Conservation (phyloP, 2,888 invertebrate genomes). For the Drosophila mimica region DNA sequence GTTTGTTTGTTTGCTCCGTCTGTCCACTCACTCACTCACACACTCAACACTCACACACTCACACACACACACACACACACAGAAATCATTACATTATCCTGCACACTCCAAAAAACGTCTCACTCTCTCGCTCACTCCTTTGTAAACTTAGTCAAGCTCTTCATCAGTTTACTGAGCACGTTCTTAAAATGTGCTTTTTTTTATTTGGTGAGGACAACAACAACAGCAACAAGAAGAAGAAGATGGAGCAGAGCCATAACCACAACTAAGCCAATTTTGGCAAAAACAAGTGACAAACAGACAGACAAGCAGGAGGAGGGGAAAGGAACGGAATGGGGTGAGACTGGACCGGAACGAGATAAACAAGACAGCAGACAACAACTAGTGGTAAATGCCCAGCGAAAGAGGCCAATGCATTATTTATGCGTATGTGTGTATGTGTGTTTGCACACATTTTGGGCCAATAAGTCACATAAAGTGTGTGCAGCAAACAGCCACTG, state of each 20-base stretch:
- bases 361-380: conserved; percentile 51
- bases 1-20: conserved; percentile 15
- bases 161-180: conserved; percentile 73
- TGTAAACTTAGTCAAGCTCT: conserved; percentile 15
- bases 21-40: conserved; percentile 29
- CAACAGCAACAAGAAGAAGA: conserved; percentile 18
- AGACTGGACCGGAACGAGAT: conserved; percentile 49
- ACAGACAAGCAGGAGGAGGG: conserved; percentile 30
- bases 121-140: neutral
- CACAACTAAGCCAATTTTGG: conserved; percentile 73
- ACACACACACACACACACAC: conserved; percentile 7
- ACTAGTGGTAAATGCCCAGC: conserved; percentile 39
- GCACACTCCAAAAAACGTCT: conserved; percentile 40
- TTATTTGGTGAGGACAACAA: conserved; percentile 47
- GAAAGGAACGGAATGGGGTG: conserved; percentile 39
- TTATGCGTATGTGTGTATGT: conserved; percentile 36
- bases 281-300: conserved; percentile 77
- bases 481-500: conserved; percentile 47
- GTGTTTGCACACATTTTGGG: conserved; percentile 61
- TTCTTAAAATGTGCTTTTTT: conserved; percentile 64
- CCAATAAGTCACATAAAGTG: conserved; percentile 71
- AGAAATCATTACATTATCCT: conserved; percentile 59
- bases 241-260: conserved; percentile 46
- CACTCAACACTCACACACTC: neutral
- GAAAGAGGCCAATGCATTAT: conserved; percentile 61